phyloP scores from a whole-genome alignment of 2,113 vertebrate genomes.

The Heterotis niloticus region DNA sequence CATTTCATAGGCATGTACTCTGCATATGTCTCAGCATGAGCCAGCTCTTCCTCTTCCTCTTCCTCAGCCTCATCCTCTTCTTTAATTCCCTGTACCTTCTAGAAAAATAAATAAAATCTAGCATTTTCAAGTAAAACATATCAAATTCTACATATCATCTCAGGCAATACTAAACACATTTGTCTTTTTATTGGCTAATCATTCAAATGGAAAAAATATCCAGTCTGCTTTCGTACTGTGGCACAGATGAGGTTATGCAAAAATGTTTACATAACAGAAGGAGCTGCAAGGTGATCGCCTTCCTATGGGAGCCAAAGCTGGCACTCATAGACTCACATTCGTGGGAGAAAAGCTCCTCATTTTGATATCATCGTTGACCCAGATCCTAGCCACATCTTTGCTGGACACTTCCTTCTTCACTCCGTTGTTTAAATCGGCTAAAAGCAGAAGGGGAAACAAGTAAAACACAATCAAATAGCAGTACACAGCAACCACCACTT shows the following conservation, averaged over 20 bases:
- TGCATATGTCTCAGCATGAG: conserved; percentile 92
- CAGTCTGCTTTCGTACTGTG: background rate
- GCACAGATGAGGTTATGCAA: conserved; percentile 15
- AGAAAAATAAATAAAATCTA: conserved; percentile 18
- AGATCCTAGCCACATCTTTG: conserved; percentile 88
- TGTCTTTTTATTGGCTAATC: background rate
- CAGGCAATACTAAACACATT: background rate
- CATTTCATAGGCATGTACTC: conserved; percentile 99
- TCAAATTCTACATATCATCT: background rate
- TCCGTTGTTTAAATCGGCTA: conserved; percentile 90
- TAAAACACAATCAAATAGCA: background rate
- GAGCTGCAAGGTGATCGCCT: background rate
- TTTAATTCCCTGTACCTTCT: conserved; percentile 84
- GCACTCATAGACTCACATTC: conserved; percentile 62
- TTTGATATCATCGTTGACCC: conserved; percentile 87
- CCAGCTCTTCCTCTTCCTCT: conserved; percentile 96
- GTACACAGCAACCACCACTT: background rate
- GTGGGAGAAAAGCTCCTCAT: conserved; percentile 84
- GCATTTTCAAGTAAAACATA: background rate
- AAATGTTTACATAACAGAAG: conserved; percentile 13
- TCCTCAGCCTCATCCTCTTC: conserved; percentile 95
- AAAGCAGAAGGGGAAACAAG: conserved; percentile 38
- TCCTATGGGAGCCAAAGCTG: background rate
- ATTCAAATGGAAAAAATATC: conserved; percentile 15
- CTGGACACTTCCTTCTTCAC: conserved; percentile 86